Base-by-base conservation (phyloP, 2,888 invertebrate genomes). In the Priapulus caudatus region DNA sequence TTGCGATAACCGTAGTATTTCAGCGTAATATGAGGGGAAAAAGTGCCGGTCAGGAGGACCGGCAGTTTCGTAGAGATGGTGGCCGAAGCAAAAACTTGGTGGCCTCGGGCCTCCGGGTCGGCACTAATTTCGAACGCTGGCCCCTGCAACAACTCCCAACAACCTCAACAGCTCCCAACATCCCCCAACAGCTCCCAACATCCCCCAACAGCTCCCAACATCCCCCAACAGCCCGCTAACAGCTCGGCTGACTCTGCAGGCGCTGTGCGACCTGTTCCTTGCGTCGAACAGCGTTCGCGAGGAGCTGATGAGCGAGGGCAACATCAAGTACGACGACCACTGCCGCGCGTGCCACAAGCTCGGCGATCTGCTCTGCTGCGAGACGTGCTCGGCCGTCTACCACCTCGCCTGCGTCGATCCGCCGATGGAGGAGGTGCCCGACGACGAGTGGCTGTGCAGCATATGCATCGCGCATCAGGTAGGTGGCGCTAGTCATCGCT, bases 331-430 rank as follows among this genome's bases (percentile, higher is more conserved):
- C 63, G 74, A 75, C 60, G 73, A 74, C 50, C 69, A 69, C 52
- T 91, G 91, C 66, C 78, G 90, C 58, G 84, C 86, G 21, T 92
- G 92, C 66, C 90, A 91, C 71, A 82, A 89, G 54, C 75, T 90
- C 47, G 98, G 97, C 21, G 93, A 95, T 71, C 76, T 98, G 48
- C 74, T 98, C 10, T 95, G 95, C 69, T 98, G 98, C 73, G 97
- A 97, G 74, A 90, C 90, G 2, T 98, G 98, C 67, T 91, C 97
- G 19, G 97, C 97, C 22, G 93, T 95, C 20, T 98, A 90, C 72
- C 98, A 98, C 72, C 76, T 97, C 67, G 88, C 87, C 65, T 98
- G 98, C 75, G 86, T 93, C 50, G 91, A 92, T 67, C 95, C 95
- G 50, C 90, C 92, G 10, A 75, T 97, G 67, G 81, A 84, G 48